Base-by-base conservation (phyloP, 2,113 vertebrate genomes). In the Sebastes schlegelii region DNA sequence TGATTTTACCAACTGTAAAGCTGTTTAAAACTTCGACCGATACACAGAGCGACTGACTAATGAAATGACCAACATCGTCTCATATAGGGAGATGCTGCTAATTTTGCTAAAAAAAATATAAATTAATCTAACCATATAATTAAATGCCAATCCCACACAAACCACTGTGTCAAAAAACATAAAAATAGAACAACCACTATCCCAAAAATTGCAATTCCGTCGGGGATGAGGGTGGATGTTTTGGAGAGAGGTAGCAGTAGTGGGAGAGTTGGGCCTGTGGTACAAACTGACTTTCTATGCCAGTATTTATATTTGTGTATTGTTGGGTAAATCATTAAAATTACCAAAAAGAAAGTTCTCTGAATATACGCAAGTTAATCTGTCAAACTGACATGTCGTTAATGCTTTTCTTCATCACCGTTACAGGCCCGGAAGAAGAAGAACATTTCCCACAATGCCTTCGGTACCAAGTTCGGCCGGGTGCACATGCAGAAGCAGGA, bases 401-500 rank as follows among this genome's bases (percentile, higher is more conserved):
- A 17, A 51, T 21, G 26, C 21, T 12, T 67, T 6, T 62, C 17
- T 77, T 60, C 42, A 43, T 63, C 21, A 4, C 62, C 14, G 6
- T 76, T 71, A 8, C 93, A 99, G 98, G 92, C 96, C 62, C 98
- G 97, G 95, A 99, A 98, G 93, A 99, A 97, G 94, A 99, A 99
- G 94, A 99, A 99, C 82, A 93, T 99, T 70, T 99, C 98, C 86
- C 97, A 96, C 0, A 95, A 99, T 85, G 93, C 84, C 42, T 97
- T 99, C 60, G 98, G 98, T 34, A 97, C 97, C 72, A 97, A 95
- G 86, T 97, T 97, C 0, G 98, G 98, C 58, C 96, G 96, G 9
- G 95, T 99, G 79, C 98, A 99, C 90, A 99, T 99, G 98, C 97
- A 99, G 94, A 99, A 97, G 82, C 98, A 99, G 91, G 96, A 99